phyloP scores from a whole-genome alignment of 1,140 invertebrate genomes.

The Chrysopa pallens region DNA sequence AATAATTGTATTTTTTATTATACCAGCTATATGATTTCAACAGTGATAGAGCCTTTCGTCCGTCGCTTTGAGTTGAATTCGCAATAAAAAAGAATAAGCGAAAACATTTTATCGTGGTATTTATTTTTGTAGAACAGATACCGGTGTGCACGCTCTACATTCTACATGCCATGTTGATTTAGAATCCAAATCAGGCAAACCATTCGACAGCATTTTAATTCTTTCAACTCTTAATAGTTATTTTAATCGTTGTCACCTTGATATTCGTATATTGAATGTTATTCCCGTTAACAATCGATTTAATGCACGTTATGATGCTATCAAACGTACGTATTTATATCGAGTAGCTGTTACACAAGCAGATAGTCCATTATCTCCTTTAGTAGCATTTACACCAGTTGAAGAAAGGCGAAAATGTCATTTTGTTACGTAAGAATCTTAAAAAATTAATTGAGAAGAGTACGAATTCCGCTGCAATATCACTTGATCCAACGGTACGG shows the following conservation, averaged over 20 bases:
- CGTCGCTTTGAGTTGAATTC: too few species aligned
- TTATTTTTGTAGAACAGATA: slow-evolving; percentile 39
- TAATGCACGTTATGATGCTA: slow-evolving; percentile 34
- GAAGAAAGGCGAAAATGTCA: slow-evolving; percentile 30
- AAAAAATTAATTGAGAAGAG: too few species aligned
- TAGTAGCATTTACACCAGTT: slow-evolving; percentile 24
- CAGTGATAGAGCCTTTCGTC: too few species aligned
- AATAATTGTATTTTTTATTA: slow-evolving; percentile 2
- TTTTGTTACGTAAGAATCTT: slow-evolving; percentile 23
- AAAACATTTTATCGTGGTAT: not conserved
- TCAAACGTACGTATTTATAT: slow-evolving; percentile 46
- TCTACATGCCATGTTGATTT: slow-evolving; percentile 44
- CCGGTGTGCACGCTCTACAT: slow-evolving; percentile 48
- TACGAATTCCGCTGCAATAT: too few species aligned
- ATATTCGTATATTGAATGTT: slow-evolving; percentile 32
- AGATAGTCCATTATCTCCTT: slow-evolving; percentile 11
- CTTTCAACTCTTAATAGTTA: slow-evolving; percentile 33
- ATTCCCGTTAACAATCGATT: slow-evolving; percentile 36
- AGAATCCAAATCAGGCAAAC: slow-evolving; percentile 19
- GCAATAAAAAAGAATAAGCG: too few species aligned
- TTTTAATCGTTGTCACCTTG: slow-evolving; percentile 29
- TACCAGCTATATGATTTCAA: slow-evolving; percentile 8
- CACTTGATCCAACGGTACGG: too few species aligned
- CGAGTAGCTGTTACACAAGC: slow-evolving; percentile 25
- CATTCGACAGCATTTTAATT: slow-evolving; percentile 27